Evolutionary conservation across 2,113 vertebrate species (phyloP), one percentile per base, ranked within the genome.

Genomic region (Cebidichthys violaceus): DNA sequence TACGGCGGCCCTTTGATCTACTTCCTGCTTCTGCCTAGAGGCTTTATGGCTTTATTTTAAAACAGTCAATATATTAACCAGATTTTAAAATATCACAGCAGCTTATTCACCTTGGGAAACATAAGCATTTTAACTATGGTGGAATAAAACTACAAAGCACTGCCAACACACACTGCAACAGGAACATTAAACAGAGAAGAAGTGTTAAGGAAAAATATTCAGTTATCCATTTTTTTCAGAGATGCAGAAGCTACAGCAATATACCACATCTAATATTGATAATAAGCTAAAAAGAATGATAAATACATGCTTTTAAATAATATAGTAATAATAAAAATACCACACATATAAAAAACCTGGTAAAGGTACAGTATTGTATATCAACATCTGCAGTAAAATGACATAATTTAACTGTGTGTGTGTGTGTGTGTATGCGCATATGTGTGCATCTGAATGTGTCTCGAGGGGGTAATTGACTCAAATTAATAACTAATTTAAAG

Each of bases 31-130:
- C 87, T 39, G 54, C 59, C 20, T 6, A 22, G 18, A 75, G 24
- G 77, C 62, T 91, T 91, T 90, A 92, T 88, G 75, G 78, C 85
- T 88, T 90, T 86, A 89, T 90, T 90, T 92, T 82, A 77, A 92
- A 89, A 84, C 75, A 75, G 79, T 84, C 79, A 84, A 60, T 85
- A 86, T 89, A 88, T 89, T 85, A 86, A 86, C 73, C 82, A 57
- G 75, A 87, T 86, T 89, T 60, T 60, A 15, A 85, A 90, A 85
- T 62, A 88, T 77, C 68, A 74, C 72, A 70, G 86, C 64, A 78
- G 81, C 81, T 83, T 84, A 62, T 84, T 92, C 88, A 86, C 89
- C 89, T 85, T 83, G 74, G 85, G 47, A 90, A 91, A 92, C 88
- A 90, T 91, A 87, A 75, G 80, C 78, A 86, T 90, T 88, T 87